Evolutionary conservation across 2,888 invertebrate genomes (phyloP).

Genomic region (Platycheirus albimanus): DNA sequence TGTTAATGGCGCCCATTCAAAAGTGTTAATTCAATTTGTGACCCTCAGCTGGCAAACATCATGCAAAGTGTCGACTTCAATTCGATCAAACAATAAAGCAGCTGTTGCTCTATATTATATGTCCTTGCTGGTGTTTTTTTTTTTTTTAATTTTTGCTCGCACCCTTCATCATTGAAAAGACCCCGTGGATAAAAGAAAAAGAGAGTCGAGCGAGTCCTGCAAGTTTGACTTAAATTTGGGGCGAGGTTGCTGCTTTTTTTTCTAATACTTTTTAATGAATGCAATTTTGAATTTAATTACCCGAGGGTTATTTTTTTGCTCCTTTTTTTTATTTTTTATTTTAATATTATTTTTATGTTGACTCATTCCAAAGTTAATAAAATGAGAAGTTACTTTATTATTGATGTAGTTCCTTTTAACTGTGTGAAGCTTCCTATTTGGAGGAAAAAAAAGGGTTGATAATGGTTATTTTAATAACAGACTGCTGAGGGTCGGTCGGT

Average conservation of each 20-base stretch:
- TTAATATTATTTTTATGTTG: neutral
- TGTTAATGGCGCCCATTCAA: conserved; percentile 68
- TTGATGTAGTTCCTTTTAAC: conserved; percentile 34
- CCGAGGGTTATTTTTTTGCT: conserved; percentile 27
- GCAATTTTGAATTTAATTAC: conserved; percentile 66
- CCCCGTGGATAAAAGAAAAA: neutral
- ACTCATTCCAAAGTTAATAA: conserved; percentile 30
- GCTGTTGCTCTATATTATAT: conserved; percentile 62
- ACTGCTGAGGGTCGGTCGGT: conserved; percentile 5
- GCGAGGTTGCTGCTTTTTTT: conserved; percentile 36
- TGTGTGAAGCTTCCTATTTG: neutral
- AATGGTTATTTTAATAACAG: conserved; percentile 6
- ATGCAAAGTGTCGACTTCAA: conserved; percentile 71
- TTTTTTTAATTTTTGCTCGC: conserved; percentile 1
- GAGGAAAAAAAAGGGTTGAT: conserved; percentile 8
- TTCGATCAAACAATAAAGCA: conserved; percentile 72
- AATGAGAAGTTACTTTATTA: conserved; percentile 39
- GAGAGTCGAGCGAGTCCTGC: neutral
- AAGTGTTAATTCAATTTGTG: conserved; percentile 73
- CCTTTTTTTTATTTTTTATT: neutral
- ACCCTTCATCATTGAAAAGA: conserved; percentile 19
- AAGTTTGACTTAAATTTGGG: conserved; percentile 47
- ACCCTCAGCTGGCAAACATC: conserved; percentile 72
- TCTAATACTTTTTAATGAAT: conserved; percentile 66
- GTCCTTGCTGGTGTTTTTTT: conserved; percentile 40